Conservation (phyloP, 37 sponge, comb jelly and placozoan genomes). For the Sycon ciliatum region DNA sequence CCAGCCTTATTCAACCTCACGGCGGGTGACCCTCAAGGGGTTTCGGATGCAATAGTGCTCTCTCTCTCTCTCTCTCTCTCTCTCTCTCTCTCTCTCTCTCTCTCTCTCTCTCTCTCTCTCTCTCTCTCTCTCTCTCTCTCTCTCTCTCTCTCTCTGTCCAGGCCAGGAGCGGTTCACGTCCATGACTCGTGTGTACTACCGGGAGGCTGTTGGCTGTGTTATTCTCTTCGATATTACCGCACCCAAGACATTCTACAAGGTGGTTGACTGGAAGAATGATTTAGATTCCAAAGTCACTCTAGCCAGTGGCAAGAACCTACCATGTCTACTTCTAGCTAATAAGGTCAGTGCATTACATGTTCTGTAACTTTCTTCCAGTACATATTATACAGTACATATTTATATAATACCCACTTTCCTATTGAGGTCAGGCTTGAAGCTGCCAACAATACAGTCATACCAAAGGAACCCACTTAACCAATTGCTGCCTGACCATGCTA, state of each 20-base stretch:
- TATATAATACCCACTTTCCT: no score
- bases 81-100: slow-evolving; percentile 19
- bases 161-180: slow-evolving; percentile 11
- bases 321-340: slow-evolving; percentile 20
- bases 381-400: no score
- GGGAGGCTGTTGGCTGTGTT: slow-evolving; percentile 12
- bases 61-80: background rate
- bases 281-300: slow-evolving; percentile 6
- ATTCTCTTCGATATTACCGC: slow-evolving; percentile 15
- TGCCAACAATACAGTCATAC: no score
- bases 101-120: background rate
- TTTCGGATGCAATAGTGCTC: no score
- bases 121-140: background rate
- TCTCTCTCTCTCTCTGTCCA: background rate
- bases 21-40: background rate
- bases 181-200: slow-evolving; percentile 19
- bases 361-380: no score
- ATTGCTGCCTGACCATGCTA: no score
- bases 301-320: slow-evolving; percentile 5
- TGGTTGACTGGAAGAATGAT: slow-evolving; percentile 6
- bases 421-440: no score
- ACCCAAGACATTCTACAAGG: background rate
- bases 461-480: no score
- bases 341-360: background rate
- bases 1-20: no score